Evolutionary conservation across 2,888 invertebrate genomes (phyloP).

Genomic region (Catocala nupta): DNA sequence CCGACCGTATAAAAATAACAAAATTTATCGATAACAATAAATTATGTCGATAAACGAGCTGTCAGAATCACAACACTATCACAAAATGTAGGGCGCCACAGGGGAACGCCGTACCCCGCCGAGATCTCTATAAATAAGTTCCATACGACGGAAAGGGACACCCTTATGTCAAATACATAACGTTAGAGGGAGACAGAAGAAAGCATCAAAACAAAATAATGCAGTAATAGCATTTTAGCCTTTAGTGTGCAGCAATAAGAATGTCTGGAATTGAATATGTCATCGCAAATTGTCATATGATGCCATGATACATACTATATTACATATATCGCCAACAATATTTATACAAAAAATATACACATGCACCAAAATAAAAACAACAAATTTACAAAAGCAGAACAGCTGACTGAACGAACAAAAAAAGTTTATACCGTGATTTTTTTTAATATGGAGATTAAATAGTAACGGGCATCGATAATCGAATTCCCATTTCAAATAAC

Average conservation of each 20-base stretch:
- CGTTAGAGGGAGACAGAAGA: conserved; percentile 64
- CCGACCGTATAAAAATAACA: background rate
- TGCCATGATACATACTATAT: conserved; percentile 38
- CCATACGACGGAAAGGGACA: conserved; percentile 63
- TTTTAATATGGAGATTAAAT: conserved; percentile 28
- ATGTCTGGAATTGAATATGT: conserved; percentile 38
- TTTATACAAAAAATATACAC: conserved; percentile 21
- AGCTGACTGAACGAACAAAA: conserved; percentile 5
- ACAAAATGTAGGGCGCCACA: conserved; percentile 75
- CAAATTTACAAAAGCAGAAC: conserved; percentile 14
- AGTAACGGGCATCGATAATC: conserved; percentile 40
- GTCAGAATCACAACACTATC: conserved; percentile 62
- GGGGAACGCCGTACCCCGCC: conserved; percentile 70
- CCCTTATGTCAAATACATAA: conserved; percentile 46
- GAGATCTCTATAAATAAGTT: conserved; percentile 77
- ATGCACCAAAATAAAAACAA: conserved; percentile 20
- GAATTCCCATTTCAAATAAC: conserved; percentile 45
- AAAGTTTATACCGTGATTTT: conserved; percentile 5
- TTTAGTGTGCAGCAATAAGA: conserved; percentile 54
- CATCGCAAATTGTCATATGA: conserved; percentile 43
- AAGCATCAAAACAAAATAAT: conserved; percentile 52
- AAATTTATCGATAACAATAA: conserved; percentile 21
- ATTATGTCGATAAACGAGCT: conserved; percentile 44
- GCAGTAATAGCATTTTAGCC: conserved; percentile 55
- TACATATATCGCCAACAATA: conserved; percentile 29